Evolutionary conservation across 2,797 vertebrate species (phyloP), one percentile per base, ranked within the genome.

Genomic region (Xenentodon cancila): DNA sequence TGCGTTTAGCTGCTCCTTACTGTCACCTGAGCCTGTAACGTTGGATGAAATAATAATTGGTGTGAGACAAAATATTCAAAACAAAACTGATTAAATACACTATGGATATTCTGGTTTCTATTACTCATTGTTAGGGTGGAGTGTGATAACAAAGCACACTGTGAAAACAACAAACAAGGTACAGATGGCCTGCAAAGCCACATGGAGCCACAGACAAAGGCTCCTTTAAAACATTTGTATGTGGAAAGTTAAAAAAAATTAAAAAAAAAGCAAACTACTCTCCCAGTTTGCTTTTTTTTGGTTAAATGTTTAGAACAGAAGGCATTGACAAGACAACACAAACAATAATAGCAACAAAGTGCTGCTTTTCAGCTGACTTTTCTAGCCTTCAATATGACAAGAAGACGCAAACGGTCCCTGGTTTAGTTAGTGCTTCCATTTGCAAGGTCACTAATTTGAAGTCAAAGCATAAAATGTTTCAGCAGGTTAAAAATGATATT

Each of bases 161-260:
- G 77, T 68, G 75, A 84, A 76, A 84, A 81, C 71, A 70, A 25
- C 62, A 69, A 32, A 60, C 32, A 45, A 3, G 61, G 69, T 57
- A 68, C 80, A 85, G 84, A 84, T 77, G 80, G 79, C 62, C 50
- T 13, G 65, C 43, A 68, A 57, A 67, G 47, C 63, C 40, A 53
- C 61, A 42, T 6, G n/a, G n/a, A 56, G 75, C 64, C 51, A 18
- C 63, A 72, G 59, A 84, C 74, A 79, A 84, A 79, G 49, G 52
- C 64, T 57, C 54, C n/a, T 17, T 51, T 68, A 52, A 60, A 60
- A 56, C 62, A 52, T 40, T 8, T 44, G 51, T 7, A 74, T 74
- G 50, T 42, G 54, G 69, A 72, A 44, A 49, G 51, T 1, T 25
- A 43, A 21, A 42, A 52, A 59, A 69, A 59, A 68, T 70, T 48